Conservation (phyloP, 2,113 vertebrate genomes). For the Edolisoma coerulescens region DNA sequence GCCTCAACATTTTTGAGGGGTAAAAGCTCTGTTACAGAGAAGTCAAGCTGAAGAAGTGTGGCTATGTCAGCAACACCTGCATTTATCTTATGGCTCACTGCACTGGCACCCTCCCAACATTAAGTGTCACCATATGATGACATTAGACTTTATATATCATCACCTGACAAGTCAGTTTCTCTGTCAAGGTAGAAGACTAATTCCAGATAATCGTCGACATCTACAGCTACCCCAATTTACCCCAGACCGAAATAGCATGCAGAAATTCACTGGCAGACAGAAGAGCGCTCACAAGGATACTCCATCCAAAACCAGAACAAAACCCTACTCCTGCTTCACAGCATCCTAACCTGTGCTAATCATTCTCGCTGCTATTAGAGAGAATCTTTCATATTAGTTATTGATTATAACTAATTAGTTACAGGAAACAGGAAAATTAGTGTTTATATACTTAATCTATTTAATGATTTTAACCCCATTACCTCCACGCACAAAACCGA, state of each 20-base stretch:
- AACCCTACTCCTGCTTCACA: neutral
- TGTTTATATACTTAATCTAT: neutral
- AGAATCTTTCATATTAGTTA: neutral
- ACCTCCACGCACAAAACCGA: neutral
- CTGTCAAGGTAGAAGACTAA: neutral
- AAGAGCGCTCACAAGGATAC: neutral
- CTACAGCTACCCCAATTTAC: neutral
- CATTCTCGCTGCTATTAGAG: neutral
- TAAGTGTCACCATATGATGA: neutral
- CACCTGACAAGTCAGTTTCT: neutral
- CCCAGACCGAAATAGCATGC: accelerated
- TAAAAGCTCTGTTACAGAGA: neutral
- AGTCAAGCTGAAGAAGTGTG: neutral
- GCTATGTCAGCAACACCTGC: neutral
- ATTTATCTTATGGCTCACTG: neutral
- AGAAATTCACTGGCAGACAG: neutral
- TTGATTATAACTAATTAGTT: neutral
- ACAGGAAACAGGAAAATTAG: neutral
- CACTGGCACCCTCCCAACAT: neutral
- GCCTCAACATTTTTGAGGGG: neutral
- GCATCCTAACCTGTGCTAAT: neutral
- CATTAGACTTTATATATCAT: too few relatives aligned
- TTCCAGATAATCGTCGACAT: neutral
- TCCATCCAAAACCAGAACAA: neutral
- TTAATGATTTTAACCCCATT: neutral